Evolutionary conservation across 2,888 invertebrate species (phyloP), one percentile per base, ranked within the genome.

Genomic region (Orthonevra nobilis): DNA sequence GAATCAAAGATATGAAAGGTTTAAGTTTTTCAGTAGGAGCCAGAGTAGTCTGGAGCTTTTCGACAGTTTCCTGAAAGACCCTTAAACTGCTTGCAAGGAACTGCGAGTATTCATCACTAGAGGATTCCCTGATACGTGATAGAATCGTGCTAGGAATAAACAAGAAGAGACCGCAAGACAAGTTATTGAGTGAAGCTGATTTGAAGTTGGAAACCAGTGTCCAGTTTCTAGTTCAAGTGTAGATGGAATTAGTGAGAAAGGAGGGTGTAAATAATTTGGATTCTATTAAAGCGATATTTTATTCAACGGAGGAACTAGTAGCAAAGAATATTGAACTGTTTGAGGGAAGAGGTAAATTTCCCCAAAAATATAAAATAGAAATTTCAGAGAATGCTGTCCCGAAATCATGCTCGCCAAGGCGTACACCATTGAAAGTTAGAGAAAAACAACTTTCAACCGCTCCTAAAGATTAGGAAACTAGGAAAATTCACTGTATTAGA

Each of bases 321-420:
- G 28, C 44, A 58, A 36, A 61, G 17, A 81, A 81, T 63, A 54
- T 58, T 36, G 68, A 82, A 15, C 46, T 83, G n/a, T 84, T 84
- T 64, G 19, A 56, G 15, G 82, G 82, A 17, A 70, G 81, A 72
- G 83, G 83, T 3, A 70, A 81, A 26, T 42, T 83, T 10, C 52
- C 64, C 5, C 61, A 60, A 28, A 48, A 6, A 50, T 83, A 75
- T 34, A 42, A 72, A 20, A 82, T 82, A 20, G 40, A 81, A 40
- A 26, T 82, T 14, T 30, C 50, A 26, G 34, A 54, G 6, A 50
- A 74, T n/a, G 56, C 52, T 6, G 28, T 34, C 1, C 38, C 82
- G 68, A 15, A 56, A 61, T 1, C 63, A 66, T 10, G 66, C 77
- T 40, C 77, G 81, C 15, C 69, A 74, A 32, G 72, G 83, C 30